Percentiles rank a stretch among this genome's conserved stretches.
Evolutionary conservation across 2,888 invertebrate species (phyloP).

Genomic region (Agrochola circellaris): DNA sequence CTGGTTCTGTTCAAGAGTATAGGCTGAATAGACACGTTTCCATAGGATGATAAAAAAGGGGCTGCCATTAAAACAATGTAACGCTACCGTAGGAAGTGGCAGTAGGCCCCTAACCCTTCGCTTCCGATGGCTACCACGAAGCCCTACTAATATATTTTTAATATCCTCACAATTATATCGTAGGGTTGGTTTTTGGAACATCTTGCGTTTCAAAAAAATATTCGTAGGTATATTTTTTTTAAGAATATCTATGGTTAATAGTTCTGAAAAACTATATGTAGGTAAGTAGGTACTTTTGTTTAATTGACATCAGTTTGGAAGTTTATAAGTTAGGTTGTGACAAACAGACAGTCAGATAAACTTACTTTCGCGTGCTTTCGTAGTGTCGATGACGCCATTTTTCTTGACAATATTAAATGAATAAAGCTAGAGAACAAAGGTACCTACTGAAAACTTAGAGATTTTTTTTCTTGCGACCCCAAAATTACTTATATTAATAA

Average conservation of each 20-base stretch:
- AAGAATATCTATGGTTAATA: neutral
- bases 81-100: slow-evolving; percentile 56
- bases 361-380: neutral
- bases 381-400: neutral
- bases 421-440: neutral
- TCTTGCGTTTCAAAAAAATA: neutral
- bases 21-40: slow-evolving; percentile 14
- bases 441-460: neutral
- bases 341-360: neutral
- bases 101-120: slow-evolving; percentile 41
- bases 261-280: neutral
- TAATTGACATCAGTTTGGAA: neutral
- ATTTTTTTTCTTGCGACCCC: neutral
- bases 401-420: neutral
- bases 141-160: slow-evolving; percentile 62
- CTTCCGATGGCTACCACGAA: slow-evolving; percentile 62
- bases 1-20: neutral
- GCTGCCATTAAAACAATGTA: slow-evolving; percentile 56
- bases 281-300: neutral
- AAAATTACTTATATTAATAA: neutral
- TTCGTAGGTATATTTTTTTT: neutral
- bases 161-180: slow-evolving; percentile 52
- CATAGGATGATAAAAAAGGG: slow-evolving; percentile 44
- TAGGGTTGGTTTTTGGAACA: slow-evolving; percentile 36
- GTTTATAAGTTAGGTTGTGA: neutral